These are phyloP conservation scores for Reticulitermes lucifugus DNA, from an alignment of 2,888 invertebrate species.

Conservation along the genomic window DNA sequence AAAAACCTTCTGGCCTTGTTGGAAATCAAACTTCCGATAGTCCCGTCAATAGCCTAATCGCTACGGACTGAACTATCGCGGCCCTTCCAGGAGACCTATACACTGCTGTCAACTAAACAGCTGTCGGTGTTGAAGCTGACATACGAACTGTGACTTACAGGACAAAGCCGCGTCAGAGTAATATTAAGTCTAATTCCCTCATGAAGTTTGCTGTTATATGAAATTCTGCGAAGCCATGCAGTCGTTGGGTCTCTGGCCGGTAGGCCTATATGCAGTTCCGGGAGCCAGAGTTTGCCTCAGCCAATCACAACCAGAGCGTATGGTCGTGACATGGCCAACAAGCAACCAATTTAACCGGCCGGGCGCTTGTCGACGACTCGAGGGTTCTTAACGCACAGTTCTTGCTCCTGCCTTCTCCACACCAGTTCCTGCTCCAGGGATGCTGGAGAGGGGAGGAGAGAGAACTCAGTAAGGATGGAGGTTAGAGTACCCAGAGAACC, in stretches of 20 bases:
- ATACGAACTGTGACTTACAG: no score
- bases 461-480: constrained; percentile 25
- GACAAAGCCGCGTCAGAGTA: no score
- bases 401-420: constrained; percentile 12
- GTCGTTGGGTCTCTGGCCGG: background rate
- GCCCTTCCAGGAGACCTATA: no score
- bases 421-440: background rate
- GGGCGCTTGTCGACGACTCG: constrained; percentile 39
- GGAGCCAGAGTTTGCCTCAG: constrained; percentile 2
- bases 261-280: background rate
- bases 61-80: no score
- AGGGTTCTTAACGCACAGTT: constrained; percentile 36
- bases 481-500: constrained; percentile 29
- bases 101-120: no score
- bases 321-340: constrained; percentile 50
- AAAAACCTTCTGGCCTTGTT: no score
- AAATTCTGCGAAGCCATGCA: background rate
- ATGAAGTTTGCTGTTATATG: background rate
- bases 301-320: constrained; percentile 43
- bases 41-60: no score
- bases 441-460: background rate
- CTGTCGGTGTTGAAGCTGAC: no score
- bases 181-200: no score
- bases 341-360: constrained; percentile 46
- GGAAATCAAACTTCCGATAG: no score